These are phyloP conservation scores for Orchestia grillus DNA, from an alignment of 1,140 invertebrate species.

Conservation along the genomic window DNA sequence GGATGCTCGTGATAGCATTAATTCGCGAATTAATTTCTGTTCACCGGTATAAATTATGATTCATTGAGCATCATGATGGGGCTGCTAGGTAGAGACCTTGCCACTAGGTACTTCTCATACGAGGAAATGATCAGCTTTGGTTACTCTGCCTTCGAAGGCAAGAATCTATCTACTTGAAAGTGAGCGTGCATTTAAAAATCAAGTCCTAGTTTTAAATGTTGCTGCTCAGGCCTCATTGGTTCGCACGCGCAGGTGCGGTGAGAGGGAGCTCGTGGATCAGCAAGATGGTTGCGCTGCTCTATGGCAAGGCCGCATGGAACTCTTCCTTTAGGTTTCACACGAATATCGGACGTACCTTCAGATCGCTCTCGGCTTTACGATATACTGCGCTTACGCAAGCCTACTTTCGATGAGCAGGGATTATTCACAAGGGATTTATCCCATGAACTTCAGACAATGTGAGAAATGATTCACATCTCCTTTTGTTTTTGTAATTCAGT, in stretches of 20 bases:
- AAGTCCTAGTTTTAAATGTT: neutral
- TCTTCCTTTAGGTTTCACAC: neutral
- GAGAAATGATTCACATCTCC: too few relatives aligned
- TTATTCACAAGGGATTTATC: neutral
- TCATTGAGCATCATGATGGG: too few relatives aligned
- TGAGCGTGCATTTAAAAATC: neutral
- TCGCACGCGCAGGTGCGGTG: neutral
- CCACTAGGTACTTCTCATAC: too few relatives aligned
- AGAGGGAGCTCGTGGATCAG: neutral
- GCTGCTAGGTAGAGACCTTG: too few relatives aligned
- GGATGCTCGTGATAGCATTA: neutral
- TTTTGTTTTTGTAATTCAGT: neutral
- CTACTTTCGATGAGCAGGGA: neutral
- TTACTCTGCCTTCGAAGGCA: too few relatives aligned
- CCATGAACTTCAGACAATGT: too few relatives aligned
- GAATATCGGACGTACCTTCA: neutral
- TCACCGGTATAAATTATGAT: too few relatives aligned
- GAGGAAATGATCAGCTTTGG: too few relatives aligned
- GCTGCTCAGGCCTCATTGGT: neutral
- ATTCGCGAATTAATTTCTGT: too few relatives aligned
- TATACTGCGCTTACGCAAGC: neutral
- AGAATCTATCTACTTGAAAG: neutral
- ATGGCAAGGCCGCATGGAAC: neutral
- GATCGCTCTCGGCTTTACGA: neutral
- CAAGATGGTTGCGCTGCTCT: neutral